Conservation (phyloP, 1,140 invertebrate species). For the Dreissena rostriformis region DNA sequence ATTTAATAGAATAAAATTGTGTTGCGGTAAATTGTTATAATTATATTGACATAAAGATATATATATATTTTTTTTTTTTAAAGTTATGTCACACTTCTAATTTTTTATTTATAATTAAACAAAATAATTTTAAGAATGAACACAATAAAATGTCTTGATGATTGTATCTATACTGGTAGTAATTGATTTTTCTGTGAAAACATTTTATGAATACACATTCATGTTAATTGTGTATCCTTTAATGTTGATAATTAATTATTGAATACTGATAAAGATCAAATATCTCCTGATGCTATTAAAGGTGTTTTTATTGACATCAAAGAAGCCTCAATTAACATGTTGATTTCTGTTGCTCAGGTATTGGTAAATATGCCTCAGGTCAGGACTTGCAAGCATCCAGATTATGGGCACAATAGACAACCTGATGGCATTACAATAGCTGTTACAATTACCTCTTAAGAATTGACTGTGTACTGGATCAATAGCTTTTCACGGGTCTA, state of each 20-base stretch:
- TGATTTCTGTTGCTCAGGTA: not conserved
- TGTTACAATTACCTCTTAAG: slow-evolving; percentile 40
- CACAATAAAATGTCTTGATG: no score
- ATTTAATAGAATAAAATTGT: no score
- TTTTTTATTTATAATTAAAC: no score
- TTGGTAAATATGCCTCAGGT: slow-evolving; percentile 36
- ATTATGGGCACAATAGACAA: slow-evolving; percentile 24
- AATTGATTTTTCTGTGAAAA: no score
- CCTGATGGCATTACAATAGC: slow-evolving; percentile 44
- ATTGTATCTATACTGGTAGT: no score
- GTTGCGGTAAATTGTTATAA: no score
- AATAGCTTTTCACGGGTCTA: slow-evolving; percentile 33
- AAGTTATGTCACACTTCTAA: no score
- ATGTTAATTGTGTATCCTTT: slow-evolving; percentile 11
- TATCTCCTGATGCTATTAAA: slow-evolving; percentile 2
- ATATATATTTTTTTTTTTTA: no score
- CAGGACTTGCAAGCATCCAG: slow-evolving; percentile 22
- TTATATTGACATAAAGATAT: no score
- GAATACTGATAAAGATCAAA: not conserved
- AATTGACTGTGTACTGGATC: slow-evolving; percentile 8
- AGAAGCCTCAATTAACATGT: slow-evolving; percentile 22
- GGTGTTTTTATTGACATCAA: slow-evolving; percentile 16
- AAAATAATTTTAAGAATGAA: no score
- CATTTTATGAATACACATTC: no score
- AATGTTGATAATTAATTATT: slow-evolving; percentile 12